Percentiles rank a stretch among this genome's conserved stretches.
phyloP scores from a whole-genome alignment of 1,140 invertebrate genomes.

The Lamellibrachia luymesi region DNA sequence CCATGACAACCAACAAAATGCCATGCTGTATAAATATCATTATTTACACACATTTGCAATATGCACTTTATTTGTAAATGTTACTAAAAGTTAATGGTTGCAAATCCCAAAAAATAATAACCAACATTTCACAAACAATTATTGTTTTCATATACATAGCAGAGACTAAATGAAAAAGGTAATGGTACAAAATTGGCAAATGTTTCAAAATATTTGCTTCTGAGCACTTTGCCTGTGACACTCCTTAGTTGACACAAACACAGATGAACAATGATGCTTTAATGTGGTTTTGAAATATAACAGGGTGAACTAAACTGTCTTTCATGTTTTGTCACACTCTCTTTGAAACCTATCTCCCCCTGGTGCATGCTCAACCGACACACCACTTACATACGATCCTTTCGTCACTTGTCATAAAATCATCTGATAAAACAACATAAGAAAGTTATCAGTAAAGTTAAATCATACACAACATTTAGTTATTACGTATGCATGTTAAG shows the following conservation, averaged over 20 bases:
- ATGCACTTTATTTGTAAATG: not conserved
- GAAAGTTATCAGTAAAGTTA: not conserved
- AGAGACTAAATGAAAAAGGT: not conserved
- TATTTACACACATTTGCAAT: not conserved
- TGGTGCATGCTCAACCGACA: not conserved
- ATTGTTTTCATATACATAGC: no score
- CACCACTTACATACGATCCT: not conserved
- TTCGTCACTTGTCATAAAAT: not conserved
- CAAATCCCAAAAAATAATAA: no score
- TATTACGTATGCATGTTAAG: not conserved
- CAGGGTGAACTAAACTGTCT: not conserved
- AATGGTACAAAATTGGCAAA: not conserved
- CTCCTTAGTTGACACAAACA: not conserved
- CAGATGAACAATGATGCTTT: not conserved
- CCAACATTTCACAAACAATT: no score
- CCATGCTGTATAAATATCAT: not conserved
- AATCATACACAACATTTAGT: not conserved
- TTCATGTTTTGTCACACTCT: not conserved
- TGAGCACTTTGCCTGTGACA: not conserved
- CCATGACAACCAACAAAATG: not conserved
- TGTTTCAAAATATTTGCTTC: no score
- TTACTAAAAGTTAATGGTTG: no score
- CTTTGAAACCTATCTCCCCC: not conserved
- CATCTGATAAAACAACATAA: not conserved
- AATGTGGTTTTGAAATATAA: not conserved